Evolutionary conservation across 2,113 vertebrate species (phyloP).

Genomic region (Siphamia tubifer): DNA sequence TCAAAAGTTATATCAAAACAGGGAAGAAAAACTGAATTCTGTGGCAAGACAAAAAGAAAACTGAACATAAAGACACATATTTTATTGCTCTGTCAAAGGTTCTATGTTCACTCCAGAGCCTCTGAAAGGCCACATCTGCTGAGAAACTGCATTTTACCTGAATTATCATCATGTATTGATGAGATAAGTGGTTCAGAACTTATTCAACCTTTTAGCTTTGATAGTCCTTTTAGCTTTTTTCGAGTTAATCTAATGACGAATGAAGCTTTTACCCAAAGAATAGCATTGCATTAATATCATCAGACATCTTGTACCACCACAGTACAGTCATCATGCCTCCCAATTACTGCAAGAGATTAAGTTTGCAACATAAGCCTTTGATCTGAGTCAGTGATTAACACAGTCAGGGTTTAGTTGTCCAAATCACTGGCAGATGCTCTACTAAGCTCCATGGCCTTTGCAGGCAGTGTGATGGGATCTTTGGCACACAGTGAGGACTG

Average conservation of each 20-base stretch:
- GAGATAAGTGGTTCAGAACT: too few relatives aligned
- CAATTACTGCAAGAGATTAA: slow-evolving; percentile 61
- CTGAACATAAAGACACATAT: too few relatives aligned
- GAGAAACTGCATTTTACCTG: too few relatives aligned
- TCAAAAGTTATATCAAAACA: too few relatives aligned
- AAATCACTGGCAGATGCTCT: slow-evolving; percentile 70
- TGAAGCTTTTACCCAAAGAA: slow-evolving; percentile 12
- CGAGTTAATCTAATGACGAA: not conserved
- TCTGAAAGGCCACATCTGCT: too few relatives aligned
- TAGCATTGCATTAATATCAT: slow-evolving; percentile 1
- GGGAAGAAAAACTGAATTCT: too few relatives aligned
- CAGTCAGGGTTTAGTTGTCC: slow-evolving; percentile 65
- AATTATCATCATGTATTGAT: too few relatives aligned
- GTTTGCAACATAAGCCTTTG: slow-evolving; percentile 63
- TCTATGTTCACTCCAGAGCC: too few relatives aligned
- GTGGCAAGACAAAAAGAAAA: too few relatives aligned
- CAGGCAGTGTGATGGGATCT: slow-evolving; percentile 55
- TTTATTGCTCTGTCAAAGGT: too few relatives aligned
- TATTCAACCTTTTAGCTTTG: too few relatives aligned
- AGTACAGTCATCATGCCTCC: slow-evolving; percentile 26
- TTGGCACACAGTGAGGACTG: slow-evolving; percentile 31
- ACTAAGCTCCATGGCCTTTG: slow-evolving; percentile 57
- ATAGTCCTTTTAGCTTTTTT: too few relatives aligned
- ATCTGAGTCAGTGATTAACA: slow-evolving; percentile 69
- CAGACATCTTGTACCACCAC: not conserved